Evolutionary conservation across 2,113 vertebrate species (phyloP).

Genomic region (Barnardius zonarius): DNA sequence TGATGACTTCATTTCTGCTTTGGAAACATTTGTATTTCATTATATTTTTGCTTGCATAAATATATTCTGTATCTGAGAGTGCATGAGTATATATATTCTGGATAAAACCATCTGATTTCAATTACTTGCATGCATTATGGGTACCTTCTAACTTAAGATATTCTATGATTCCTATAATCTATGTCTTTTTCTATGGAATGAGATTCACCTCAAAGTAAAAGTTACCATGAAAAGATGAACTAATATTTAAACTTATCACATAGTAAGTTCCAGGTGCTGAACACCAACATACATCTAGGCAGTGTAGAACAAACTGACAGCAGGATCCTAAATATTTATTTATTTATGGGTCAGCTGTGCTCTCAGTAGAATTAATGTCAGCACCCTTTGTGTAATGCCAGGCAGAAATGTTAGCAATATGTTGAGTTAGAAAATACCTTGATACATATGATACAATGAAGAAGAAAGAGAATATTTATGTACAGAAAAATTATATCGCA

Average conservation of each 20-base stretch:
- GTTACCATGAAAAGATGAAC: neutral
- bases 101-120: neutral
- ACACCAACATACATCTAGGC: neutral
- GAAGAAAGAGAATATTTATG: neutral
- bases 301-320: neutral
- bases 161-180: neutral
- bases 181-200: neutral
- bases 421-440: neutral
- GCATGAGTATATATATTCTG: neutral
- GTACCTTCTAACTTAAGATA: neutral
- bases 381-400: neutral
- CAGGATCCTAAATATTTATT: neutral
- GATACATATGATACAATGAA: neutral
- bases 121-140: neutral
- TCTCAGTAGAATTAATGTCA: neutral
- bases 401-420: neutral
- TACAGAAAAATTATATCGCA: neutral
- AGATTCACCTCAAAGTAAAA: neutral
- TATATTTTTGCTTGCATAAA: neutral
- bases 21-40: neutral
- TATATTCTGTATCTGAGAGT: neutral
- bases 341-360: neutral
- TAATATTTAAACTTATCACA: neutral
- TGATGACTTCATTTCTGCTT: neutral
- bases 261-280: neutral